Conservation (phyloP, 1,140 invertebrate genomes). For the Trichomalopsis sarcophagae region DNA sequence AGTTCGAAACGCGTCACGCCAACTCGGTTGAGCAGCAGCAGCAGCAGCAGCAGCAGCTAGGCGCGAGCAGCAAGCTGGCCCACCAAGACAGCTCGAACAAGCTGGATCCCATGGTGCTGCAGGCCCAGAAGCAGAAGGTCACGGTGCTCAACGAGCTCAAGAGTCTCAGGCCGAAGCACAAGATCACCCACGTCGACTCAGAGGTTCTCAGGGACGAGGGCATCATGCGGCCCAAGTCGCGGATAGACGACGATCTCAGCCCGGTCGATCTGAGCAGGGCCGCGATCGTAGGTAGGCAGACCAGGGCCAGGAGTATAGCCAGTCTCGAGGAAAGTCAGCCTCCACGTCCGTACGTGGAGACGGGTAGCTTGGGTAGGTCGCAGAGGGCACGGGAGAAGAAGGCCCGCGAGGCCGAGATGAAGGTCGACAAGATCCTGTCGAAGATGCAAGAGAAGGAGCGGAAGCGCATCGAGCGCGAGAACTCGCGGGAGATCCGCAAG, state of each 20-base stretch:
- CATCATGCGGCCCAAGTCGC: slow-evolving; percentile 72
- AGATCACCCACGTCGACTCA: slow-evolving; percentile 72
- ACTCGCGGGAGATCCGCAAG: slow-evolving; percentile 63
- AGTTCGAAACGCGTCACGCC: slow-evolving; percentile 64
- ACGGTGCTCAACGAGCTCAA: slow-evolving; percentile 71
- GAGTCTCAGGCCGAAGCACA: slow-evolving; percentile 70
- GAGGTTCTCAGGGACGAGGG: slow-evolving; percentile 72
- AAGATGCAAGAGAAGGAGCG: slow-evolving; percentile 67
- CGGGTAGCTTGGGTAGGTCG: slow-evolving; percentile 68
- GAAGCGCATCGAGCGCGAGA: slow-evolving; percentile 65
- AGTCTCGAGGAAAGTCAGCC: slow-evolving; percentile 66
- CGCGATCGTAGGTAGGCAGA: slow-evolving; percentile 59
- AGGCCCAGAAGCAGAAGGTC: slow-evolving; percentile 73
- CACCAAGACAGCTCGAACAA: slow-evolving; percentile 64
- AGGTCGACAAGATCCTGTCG: slow-evolving; percentile 57
- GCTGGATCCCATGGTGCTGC: slow-evolving; percentile 68
- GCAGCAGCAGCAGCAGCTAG: slow-evolving; percentile 45
- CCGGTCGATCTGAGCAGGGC: slow-evolving; percentile 61
- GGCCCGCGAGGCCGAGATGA: slow-evolving; percentile 57
- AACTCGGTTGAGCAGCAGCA: slow-evolving; percentile 61
- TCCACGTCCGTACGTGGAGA: slow-evolving; percentile 61
- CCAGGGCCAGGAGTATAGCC: slow-evolving; percentile 66
- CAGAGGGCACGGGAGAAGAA: slow-evolving; percentile 62
- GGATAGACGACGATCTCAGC: slow-evolving; percentile 71
- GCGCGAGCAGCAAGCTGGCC: slow-evolving; percentile 45